Evolutionary conservation across 1,140 invertebrate species (phyloP), one percentile per base, ranked within the genome.

Genomic region (Hycleus cichorii): DNA sequence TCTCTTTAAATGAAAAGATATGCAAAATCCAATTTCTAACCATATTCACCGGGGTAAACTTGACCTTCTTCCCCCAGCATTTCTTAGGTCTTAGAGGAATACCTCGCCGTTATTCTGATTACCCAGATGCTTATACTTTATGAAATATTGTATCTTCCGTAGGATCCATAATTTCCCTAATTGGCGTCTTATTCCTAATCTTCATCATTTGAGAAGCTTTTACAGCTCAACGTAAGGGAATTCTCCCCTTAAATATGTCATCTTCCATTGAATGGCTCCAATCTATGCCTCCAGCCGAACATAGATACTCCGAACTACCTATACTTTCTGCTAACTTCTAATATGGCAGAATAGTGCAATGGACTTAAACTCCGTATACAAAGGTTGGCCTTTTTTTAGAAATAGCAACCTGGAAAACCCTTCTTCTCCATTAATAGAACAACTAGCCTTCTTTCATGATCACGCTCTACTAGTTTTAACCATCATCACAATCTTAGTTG

Each of bases 1-100:
- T 81, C 59, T 68, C 59, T 43, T 45, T 86, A 75, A 81, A 86
- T 72, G 54, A 69, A 44, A 74, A 72, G 62, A 71, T 68, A 69
- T 73, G 80, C 75, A 80, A 81, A 78, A 78, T 78, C 76, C 79
- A 81, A 76, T 82, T 83, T 75, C 64, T 75, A 57, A 67, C 64
- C 53, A 83, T 82, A 78, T 86, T 86, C 78, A 65, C 83, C 62
- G 81, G 83, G 55, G 81, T 86, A 63, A 87, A 88, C 78, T 62
- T 87, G 77, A 87, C 84, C n/a, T 88, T 88, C 74, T 87, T 88
- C 40, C 84, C 85, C 18, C 82, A 87, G 77, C 84, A 88, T 78
- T 89, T 87, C 72, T 76, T 87, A 80, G 85, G 85, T 24, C 73
- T 88, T 77, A 77, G 76, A 43, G 85, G 86, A 1, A 87, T 88